Evolutionary conservation across 2,888 invertebrate genomes (phyloP).

Genomic region (Odontomyia ornata): DNA sequence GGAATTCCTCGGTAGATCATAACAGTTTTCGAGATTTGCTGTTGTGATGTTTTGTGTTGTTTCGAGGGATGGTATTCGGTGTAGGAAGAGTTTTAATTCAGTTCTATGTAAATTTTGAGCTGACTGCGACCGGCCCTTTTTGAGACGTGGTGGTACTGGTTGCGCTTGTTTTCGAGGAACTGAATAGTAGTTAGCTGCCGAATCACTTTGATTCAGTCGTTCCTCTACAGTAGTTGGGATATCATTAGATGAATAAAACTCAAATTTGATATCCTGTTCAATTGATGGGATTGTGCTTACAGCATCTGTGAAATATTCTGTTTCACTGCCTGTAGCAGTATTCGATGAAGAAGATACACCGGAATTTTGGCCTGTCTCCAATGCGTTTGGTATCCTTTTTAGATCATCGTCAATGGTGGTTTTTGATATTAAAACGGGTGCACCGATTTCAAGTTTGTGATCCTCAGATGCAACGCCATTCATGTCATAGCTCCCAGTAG

Average conservation of each 20-base stretch:
- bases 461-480: constrained; percentile 61
- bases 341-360: constrained; percentile 36
- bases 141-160: constrained; percentile 46
- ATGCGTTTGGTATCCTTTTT: constrained; percentile 53
- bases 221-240: constrained; percentile 12
- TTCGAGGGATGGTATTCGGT: constrained; percentile 60
- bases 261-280: constrained; percentile 50
- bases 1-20: constrained; percentile 55
- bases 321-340: constrained; percentile 56
- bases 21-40: constrained; percentile 53
- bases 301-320: constrained; percentile 61
- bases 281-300: constrained; percentile 55
- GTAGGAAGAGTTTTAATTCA: constrained; percentile 59
- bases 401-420: constrained; percentile 62
- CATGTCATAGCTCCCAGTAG: constrained; percentile 63
- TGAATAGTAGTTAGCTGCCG: constrained; percentile 52
- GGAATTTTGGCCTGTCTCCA: neutral
- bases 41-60: constrained; percentile 55
- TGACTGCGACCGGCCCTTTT: constrained; percentile 59
- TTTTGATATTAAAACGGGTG: constrained; percentile 62
- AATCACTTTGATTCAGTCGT: constrained; percentile 34
- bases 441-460: constrained; percentile 62
- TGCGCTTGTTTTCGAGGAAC: constrained; percentile 50
- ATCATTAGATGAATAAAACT: constrained; percentile 48
- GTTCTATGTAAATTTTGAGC: constrained; percentile 60